Conservation (phyloP, 2,113 vertebrate species). For the Typhlomys cinereus region DNA sequence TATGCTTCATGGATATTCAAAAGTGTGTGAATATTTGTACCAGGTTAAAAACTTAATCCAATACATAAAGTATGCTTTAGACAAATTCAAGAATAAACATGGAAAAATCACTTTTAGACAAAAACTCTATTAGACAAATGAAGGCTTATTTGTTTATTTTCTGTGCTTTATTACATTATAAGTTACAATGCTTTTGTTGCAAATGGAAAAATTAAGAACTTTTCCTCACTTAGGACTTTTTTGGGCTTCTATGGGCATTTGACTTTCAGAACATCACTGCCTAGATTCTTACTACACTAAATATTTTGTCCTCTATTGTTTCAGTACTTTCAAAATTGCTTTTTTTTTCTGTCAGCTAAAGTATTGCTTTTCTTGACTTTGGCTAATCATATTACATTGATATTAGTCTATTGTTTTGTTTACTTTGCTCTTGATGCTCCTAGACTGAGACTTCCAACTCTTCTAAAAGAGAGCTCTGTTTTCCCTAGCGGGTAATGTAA, state of each 20-base stretch:
- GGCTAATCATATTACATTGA: background rate
- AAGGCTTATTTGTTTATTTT: background rate
- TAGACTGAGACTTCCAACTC: background rate
- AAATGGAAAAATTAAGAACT: conserved; percentile 2
- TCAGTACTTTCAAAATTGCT: background rate
- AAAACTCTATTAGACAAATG: background rate
- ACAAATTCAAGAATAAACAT: background rate
- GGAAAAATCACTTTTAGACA: background rate
- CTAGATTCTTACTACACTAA: background rate
- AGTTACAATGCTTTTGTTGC: background rate
- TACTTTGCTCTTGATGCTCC: background rate
- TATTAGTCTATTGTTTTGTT: background rate
- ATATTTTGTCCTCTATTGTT: background rate
- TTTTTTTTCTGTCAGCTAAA: background rate
- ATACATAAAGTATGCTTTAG: background rate
- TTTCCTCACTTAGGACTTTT: background rate
- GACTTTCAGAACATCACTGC: background rate
- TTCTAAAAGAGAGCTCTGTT: background rate
- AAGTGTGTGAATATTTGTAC: background rate
- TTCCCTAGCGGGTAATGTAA: background rate
- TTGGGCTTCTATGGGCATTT: background rate
- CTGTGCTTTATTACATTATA: background rate
- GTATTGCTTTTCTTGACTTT: conserved; percentile 7
- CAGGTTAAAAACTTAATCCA: background rate
- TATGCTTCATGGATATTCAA: background rate